Percentiles rank a stretch among this genome's conserved stretches.
Evolutionary conservation across 2,888 invertebrate species (phyloP).

Genomic region (Syrista parreyssii): DNA sequence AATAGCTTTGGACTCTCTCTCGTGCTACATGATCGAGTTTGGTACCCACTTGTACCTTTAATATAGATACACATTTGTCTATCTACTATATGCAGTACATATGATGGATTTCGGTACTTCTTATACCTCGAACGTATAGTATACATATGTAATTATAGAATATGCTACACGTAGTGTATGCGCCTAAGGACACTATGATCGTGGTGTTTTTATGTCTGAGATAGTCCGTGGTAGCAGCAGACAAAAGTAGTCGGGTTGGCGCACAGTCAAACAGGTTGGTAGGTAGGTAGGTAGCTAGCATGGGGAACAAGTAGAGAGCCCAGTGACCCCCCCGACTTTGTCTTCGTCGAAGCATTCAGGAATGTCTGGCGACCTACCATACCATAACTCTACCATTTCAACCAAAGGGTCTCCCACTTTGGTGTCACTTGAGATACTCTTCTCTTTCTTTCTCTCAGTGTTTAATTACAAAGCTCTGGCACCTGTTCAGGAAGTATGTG

Average conservation of each 20-base stretch:
- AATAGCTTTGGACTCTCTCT: not conserved
- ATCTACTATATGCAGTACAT: not conserved
- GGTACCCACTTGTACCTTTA: not conserved
- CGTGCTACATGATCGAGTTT: not conserved
- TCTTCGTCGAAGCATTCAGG: conserved; percentile 26
- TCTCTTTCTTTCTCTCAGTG: conserved; percentile 7
- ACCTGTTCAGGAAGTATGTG: not conserved
- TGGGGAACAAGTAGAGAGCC: conserved; percentile 17
- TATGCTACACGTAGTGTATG: not conserved
- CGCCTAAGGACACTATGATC: not conserved
- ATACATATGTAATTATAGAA: conserved; percentile 14
- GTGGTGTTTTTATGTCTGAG: not conserved
- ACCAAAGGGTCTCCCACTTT: not conserved
- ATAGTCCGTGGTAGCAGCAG: not conserved
- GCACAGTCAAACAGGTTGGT: not conserved
- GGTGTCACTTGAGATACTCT: not conserved
- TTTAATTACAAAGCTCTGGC: conserved; percentile 4
- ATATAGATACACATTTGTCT: not conserved
- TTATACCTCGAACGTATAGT: not conserved
- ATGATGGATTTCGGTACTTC: not conserved
- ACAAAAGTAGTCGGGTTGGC: not conserved
- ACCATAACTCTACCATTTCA: not conserved
- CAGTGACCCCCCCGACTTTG: conserved; percentile 34
- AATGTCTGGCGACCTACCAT: conserved; percentile 24
- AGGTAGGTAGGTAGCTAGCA: not conserved